phyloP scores from a whole-genome alignment of 2,797 vertebrate genomes.

The Synanceia verrucosa region DNA sequence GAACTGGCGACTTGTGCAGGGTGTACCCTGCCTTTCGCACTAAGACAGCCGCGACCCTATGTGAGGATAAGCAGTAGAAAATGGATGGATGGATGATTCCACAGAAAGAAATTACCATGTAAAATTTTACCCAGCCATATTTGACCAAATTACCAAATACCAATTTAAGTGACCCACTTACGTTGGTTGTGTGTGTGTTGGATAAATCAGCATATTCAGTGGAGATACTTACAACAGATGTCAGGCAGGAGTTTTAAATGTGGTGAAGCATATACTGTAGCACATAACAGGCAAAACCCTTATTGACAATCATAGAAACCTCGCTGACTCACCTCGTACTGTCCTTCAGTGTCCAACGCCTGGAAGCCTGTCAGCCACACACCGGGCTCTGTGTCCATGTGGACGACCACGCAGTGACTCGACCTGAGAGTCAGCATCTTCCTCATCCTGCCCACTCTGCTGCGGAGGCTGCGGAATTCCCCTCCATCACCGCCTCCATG shows the following conservation, averaged over 20 bases:
- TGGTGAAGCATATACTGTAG: not conserved
- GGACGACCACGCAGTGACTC: constrained; percentile 45
- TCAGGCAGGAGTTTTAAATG: not conserved
- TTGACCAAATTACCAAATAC: too few relatives aligned
- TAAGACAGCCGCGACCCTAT: too few relatives aligned
- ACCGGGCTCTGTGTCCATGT: constrained; percentile 67
- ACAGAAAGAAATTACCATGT: too few relatives aligned
- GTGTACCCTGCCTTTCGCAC: too few relatives aligned
- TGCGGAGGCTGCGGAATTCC: constrained; percentile 61
- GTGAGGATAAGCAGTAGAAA: too few relatives aligned
- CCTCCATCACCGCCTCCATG: constrained; percentile 55
- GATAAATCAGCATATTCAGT: too few relatives aligned
- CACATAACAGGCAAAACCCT: not conserved
- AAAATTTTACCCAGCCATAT: too few relatives aligned
- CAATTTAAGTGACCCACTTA: not conserved
- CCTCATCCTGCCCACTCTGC: constrained; percentile 71
- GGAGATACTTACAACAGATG: too few relatives aligned
- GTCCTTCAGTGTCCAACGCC: constrained; percentile 63
- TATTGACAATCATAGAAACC: not conserved
- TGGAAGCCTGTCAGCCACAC: constrained; percentile 81
- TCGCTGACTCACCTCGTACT: constrained; percentile 66
- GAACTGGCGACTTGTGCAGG: too few relatives aligned
- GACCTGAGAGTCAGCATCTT: constrained; percentile 64
- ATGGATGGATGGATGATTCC: too few relatives aligned
- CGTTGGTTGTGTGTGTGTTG: not conserved